phyloP scores from a whole-genome alignment of 92 coral and sea anemone genomes.

The Zoanthus sociatus region DNA sequence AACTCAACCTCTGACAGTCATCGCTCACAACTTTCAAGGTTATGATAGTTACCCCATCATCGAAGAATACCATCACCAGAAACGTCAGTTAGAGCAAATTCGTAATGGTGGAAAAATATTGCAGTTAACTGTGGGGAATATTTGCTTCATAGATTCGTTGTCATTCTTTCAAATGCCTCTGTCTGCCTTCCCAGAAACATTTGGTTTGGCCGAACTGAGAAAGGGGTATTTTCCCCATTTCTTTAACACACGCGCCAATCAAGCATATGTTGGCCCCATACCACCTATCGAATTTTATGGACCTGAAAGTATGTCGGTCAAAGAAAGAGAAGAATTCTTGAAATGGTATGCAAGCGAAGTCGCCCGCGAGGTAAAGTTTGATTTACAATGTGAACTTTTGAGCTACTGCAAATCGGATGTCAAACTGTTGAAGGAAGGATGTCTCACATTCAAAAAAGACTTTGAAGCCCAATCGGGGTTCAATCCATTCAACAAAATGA shows the following conservation, averaged over 20 bases:
- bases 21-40: background rate
- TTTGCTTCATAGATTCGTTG: background rate
- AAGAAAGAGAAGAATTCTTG: background rate
- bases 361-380: background rate
- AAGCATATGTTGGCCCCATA: background rate
- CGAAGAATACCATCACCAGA: background rate
- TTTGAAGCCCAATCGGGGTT: background rate
- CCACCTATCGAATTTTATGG: background rate
- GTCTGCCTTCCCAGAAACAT: background rate
- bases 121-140: background rate
- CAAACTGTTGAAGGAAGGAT: background rate
- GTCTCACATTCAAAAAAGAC: background rate
- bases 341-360: background rate
- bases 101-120: background rate
- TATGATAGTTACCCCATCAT: background rate
- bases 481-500: background rate
- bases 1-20: background rate
- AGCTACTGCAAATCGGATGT: background rate
- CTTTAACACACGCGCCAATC: background rate
- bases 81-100: background rate
- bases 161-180: background rate
- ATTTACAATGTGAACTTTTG: background rate
- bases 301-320: background rate
- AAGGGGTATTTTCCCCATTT: background rate
- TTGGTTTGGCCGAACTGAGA: background rate